Percentiles rank a stretch among this genome's conserved stretches.
Evolutionary conservation across 2,888 invertebrate genomes (phyloP).

Genomic region (Dasysyrphus albostriatus): DNA sequence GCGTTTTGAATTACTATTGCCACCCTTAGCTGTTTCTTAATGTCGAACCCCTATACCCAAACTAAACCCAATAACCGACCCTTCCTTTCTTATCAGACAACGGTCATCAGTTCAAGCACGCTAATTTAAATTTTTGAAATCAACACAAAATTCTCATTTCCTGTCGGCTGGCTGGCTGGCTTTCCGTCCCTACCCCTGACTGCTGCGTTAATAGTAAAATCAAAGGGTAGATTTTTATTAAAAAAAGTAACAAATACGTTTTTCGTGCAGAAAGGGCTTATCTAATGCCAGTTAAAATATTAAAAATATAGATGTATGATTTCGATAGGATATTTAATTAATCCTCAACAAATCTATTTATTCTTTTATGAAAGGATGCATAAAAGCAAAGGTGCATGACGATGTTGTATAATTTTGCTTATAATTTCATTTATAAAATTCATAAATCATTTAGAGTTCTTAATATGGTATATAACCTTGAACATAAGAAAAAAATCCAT

Average conservation of each 20-base stretch:
- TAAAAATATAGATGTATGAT: slow-evolving; percentile 24
- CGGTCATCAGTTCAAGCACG: slow-evolving; percentile 27
- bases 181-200: too few species aligned
- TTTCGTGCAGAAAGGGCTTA: slow-evolving; percentile 18
- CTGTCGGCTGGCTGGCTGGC: background rate
- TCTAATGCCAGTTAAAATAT: slow-evolving; percentile 6
- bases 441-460: too few species aligned
- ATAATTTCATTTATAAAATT: background rate
- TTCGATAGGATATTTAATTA: slow-evolving; percentile 30
- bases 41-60: background rate
- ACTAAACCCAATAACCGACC: background rate
- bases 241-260: slow-evolving; percentile 12
- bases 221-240: slow-evolving; percentile 13
- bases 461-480: too few species aligned
- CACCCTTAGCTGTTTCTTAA: background rate
- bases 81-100: slow-evolving; percentile 10
- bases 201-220: background rate
- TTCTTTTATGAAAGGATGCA: background rate
- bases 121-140: slow-evolving; percentile 27
- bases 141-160: slow-evolving; percentile 21
- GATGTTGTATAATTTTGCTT: slow-evolving; percentile 1
- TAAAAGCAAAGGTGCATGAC: background rate
- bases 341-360: slow-evolving; percentile 19
- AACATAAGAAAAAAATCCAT: too few species aligned
- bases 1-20: slow-evolving; percentile 2